Base-by-base conservation (phyloP, 2,797 vertebrate genomes). In the Nyctibius grandis region DNA sequence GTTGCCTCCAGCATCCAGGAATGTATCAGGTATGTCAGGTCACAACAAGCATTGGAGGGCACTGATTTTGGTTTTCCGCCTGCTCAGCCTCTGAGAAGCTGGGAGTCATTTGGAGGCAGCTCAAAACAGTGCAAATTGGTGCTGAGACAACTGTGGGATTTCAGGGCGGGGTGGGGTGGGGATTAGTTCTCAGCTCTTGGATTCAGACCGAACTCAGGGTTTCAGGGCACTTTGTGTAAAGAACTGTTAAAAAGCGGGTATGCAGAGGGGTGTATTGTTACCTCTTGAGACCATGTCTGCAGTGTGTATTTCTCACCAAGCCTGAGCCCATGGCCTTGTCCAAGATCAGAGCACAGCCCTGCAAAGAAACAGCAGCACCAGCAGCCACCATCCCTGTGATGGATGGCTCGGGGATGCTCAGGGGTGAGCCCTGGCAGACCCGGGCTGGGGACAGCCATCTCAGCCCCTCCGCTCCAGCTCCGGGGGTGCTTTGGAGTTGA, bases 1-100 rank as follows among this genome's bases (percentile, higher is more conserved):
- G 88, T 34, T 86, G 76, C 90, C 59, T 80, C 36, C 63, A 69
- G 91, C 54, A 78, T 80, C 53, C 74, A 29, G 50, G 65, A 57
- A 18, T 1, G 12, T 19, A 57, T 19, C 72, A 15, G 57, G 51
- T 77, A 20, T 2, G 18, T 59, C 59, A 54, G 47, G 57, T 31
- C 60, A 51, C 26, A 31, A 36, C 28, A 48, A 31, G 80, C 44
- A n/a, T 5, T 0, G 1, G 79, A n/a, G 6, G 51, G 12, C 45
- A 26, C 11, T 12, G 34, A 4, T n/a, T 57, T 54, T 47, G n/a
- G 63, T 60, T 70, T 60, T 75, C 47, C 1, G 6, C 33, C 53
- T 75, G 88, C 15, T 84, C 73, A 44, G 59, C 33, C 21, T 33
- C 42, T 6, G 19, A 78, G 87, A 57, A 85, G 34, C 38, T 17